phyloP scores from a whole-genome alignment of 2,113 vertebrate genomes.

The Neolamprologus variostigma region DNA sequence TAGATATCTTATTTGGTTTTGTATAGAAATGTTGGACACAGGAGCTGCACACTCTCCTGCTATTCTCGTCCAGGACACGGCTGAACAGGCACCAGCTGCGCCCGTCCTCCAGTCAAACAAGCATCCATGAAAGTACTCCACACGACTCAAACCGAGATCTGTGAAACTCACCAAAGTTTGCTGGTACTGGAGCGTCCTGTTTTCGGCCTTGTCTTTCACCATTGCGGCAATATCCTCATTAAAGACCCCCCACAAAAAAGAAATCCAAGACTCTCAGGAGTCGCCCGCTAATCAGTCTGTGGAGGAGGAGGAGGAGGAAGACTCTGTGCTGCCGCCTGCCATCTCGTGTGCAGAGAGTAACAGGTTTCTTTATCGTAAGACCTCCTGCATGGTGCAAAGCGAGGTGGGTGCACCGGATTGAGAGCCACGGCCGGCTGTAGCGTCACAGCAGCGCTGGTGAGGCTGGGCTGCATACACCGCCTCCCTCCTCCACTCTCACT shows the following conservation, averaged over 20 bases:
- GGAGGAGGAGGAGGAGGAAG: neutral
- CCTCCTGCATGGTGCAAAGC: neutral
- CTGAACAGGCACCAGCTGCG: neutral
- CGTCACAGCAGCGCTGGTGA: constrained; percentile 7
- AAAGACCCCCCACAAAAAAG: neutral
- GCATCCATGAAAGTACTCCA: neutral
- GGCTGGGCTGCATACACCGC: constrained; percentile 45
- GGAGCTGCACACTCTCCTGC: neutral
- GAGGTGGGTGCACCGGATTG: neutral
- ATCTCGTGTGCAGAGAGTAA: constrained; percentile 22
- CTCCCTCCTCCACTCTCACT: constrained; percentile 39
- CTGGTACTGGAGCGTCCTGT: constrained; percentile 69
- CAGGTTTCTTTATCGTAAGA: constrained; percentile 13
- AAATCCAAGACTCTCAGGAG: neutral
- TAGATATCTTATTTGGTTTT: neutral
- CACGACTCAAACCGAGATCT: neutral
- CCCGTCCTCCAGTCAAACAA: neutral
- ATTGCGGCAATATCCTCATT: constrained; percentile 53
- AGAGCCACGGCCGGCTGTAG: neutral
- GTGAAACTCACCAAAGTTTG: constrained; percentile 74
- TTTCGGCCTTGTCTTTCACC: constrained; percentile 60
- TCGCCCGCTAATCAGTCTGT: constrained; percentile 2
- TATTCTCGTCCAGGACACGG: neutral
- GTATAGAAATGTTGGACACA: neutral
- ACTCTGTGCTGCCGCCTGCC: neutral